Evolutionary conservation across 2,113 vertebrate genomes (phyloP).

Genomic region (Indri indri): DNA sequence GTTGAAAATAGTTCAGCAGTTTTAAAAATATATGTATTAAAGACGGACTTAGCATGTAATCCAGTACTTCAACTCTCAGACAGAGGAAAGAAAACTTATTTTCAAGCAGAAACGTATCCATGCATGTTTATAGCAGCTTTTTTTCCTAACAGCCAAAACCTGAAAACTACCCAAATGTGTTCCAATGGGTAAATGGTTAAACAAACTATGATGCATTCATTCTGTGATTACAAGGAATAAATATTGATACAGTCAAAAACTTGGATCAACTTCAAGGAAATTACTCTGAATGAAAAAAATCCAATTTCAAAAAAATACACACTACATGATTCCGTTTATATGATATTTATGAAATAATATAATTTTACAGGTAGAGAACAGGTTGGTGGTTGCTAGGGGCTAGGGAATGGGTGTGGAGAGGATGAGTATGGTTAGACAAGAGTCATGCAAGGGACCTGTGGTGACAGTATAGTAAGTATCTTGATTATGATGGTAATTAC

Average conservation of each 20-base stretch:
- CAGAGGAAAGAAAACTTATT: neutral
- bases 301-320: neutral
- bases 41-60: neutral
- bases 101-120: neutral
- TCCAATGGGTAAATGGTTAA: neutral
- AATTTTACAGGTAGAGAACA: neutral
- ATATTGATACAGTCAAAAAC: neutral
- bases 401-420: neutral
- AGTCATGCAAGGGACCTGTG: neutral
- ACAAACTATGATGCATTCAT: neutral
- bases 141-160: neutral
- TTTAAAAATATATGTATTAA: neutral
- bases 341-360: neutral
- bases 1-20: neutral
- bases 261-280: neutral
- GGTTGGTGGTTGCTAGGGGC: neutral
- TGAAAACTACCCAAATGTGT: neutral
- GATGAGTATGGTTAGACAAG: neutral
- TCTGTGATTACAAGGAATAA: neutral
- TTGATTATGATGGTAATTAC: neutral
- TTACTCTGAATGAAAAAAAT: neutral
- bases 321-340: neutral
- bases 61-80: neutral
- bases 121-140: neutral
- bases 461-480: neutral